Evolutionary conservation across 2,113 vertebrate genomes (phyloP).

Genomic region (Forbesichthys agassizii): DNA sequence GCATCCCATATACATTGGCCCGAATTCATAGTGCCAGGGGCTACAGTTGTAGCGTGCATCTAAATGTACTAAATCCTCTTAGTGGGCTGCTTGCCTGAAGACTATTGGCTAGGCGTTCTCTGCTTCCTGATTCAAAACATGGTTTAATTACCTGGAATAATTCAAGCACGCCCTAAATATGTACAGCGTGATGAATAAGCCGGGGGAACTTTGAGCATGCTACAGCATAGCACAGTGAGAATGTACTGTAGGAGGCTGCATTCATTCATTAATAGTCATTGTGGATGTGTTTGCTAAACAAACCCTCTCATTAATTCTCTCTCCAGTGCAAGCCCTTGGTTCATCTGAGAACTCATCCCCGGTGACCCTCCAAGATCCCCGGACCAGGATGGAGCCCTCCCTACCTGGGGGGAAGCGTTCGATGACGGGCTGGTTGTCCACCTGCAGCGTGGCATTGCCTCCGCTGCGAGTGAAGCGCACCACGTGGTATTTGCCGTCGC

Average conservation of each 20-base stretch:
- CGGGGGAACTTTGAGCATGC: background rate
- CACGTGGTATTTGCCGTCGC: conserved; percentile 94
- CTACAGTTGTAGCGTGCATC: conserved; percentile 25
- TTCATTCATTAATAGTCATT: conserved; percentile 8
- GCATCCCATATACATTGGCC: conserved; percentile 23
- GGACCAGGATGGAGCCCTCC: background rate
- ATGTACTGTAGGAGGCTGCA: background rate
- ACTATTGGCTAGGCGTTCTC: conserved; percentile 26
- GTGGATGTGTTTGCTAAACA: conserved; percentile 8
- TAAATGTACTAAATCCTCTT: conserved; percentile 33
- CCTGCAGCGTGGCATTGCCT: conserved; percentile 92
- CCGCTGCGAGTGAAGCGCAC: conserved; percentile 93
- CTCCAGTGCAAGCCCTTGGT: conserved; percentile 39
- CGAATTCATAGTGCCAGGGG: conserved; percentile 32
- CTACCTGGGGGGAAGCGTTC: conserved; percentile 93
- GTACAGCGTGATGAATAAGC: conserved; percentile 42
- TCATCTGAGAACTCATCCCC: conserved; percentile 6
- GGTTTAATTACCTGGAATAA: conserved; percentile 51
- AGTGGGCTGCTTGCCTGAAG: conserved; percentile 35
- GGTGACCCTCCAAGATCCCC: background rate
- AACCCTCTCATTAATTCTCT: conserved; percentile 33
- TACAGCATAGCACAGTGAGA: conserved; percentile 8
- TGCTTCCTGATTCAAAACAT: conserved; percentile 34
- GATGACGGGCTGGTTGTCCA: conserved; percentile 94
- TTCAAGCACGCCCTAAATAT: conserved; percentile 38